phyloP scores from a whole-genome alignment of 1,140 invertebrate species.

The Anoplolepis gracilipes region DNA sequence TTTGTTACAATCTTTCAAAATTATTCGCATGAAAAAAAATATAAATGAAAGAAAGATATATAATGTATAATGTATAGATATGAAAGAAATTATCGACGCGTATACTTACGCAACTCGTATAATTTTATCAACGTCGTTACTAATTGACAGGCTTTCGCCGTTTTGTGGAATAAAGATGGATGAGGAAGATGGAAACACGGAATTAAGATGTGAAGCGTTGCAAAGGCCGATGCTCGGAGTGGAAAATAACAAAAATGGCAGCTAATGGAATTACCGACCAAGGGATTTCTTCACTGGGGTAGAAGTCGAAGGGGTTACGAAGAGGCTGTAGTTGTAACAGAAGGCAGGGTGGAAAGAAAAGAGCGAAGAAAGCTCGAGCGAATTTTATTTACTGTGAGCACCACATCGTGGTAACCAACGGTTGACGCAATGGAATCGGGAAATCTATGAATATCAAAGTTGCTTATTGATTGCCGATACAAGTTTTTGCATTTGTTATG shows the following conservation, averaged over 20 bases:
- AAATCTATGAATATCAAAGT: conserved; percentile 16
- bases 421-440: background rate
- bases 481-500: conserved; percentile 9
- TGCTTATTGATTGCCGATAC: background rate
- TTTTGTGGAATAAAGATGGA: background rate
- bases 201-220: conserved; percentile 44
- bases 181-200: background rate
- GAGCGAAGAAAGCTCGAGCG: background rate
- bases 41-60: background rate
- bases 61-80: background rate
- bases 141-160: conserved; percentile 1
- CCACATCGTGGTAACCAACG: background rate
- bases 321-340: background rate
- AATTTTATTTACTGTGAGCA: conserved; percentile 43
- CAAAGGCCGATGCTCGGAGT: background rate
- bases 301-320: background rate
- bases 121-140: conserved; percentile 18
- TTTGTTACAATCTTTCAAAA: background rate
- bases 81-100: background rate
- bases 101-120: background rate
- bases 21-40: background rate
- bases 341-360: background rate
- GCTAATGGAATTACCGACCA: conserved; percentile 60
- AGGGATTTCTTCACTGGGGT: conserved; percentile 29
- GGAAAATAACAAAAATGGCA: conserved; percentile 36